Percentiles rank a stretch among this genome's conserved stretches.
phyloP scores from a whole-genome alignment of 2,797 vertebrate species.

The Xerus rutilus region DNA sequence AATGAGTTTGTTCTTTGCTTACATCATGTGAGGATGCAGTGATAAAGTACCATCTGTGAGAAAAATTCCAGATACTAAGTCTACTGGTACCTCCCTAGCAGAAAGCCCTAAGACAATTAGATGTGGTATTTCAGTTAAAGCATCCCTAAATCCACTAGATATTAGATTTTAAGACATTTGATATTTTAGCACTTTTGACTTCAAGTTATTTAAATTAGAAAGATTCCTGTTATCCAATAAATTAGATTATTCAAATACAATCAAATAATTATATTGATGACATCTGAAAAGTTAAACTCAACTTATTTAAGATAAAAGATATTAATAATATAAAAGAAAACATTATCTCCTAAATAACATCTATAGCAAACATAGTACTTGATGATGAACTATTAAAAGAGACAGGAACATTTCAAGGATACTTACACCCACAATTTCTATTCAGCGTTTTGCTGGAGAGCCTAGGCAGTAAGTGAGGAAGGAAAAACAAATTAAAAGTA shows the following conservation, averaged over 20 bases:
- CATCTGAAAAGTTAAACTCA: neutral
- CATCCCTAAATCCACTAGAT: neutral
- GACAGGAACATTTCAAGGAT: neutral
- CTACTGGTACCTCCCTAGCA: rapidly evolving
- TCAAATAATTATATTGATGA: neutral
- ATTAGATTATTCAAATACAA: neutral
- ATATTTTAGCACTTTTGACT: neutral
- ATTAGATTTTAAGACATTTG: neutral
- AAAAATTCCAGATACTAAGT: neutral
- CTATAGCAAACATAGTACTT: neutral
- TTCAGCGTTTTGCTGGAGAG: neutral
- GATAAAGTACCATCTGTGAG: neutral
- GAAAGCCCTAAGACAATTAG: neutral
- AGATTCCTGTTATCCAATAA: neutral
- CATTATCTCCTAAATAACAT: neutral
- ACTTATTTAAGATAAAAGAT: neutral
- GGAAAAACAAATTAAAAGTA: neutral
- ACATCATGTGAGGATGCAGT: neutral
- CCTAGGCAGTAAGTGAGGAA: neutral
- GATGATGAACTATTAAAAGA: neutral
- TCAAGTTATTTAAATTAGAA: neutral
- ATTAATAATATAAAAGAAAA: neutral
- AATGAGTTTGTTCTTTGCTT: neutral
- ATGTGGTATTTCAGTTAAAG: neutral
- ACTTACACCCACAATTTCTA: neutral